Evolutionary conservation across 1,140 invertebrate genomes (phyloP).

Genomic region (Orussus abietinus): DNA sequence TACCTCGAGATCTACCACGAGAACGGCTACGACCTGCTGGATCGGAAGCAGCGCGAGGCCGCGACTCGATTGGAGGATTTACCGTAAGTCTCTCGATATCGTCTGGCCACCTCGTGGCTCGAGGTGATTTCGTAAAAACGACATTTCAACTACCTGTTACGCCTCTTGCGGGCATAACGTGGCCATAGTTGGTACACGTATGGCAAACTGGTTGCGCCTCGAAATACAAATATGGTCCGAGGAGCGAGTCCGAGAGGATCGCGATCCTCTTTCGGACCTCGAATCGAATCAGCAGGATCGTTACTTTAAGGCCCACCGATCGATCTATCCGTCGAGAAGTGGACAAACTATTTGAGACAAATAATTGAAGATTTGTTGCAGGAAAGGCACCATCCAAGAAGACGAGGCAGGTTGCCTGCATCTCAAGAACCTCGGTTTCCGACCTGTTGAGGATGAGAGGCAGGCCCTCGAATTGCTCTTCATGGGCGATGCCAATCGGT

Average conservation of each 20-base stretch:
- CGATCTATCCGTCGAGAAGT: constrained; percentile 6
- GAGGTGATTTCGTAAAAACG: constrained; percentile 24
- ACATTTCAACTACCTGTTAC: constrained; percentile 11
- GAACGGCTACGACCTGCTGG: constrained; percentile 61
- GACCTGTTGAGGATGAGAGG: constrained; percentile 56
- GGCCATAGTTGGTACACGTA: no score
- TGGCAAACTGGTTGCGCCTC: no score
- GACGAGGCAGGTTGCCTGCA: constrained; percentile 60
- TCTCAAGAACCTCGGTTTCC: constrained; percentile 59
- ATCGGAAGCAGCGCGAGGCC: constrained; percentile 50
- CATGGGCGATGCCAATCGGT: constrained; percentile 61
- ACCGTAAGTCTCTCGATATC: constrained; percentile 52
- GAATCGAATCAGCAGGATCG: no score
- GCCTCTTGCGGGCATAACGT: constrained; percentile 3
- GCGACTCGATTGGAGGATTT: constrained; percentile 57
- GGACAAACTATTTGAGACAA: neutral
- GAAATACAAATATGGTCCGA: no score
- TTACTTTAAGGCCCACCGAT: no score
- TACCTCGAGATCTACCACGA: constrained; percentile 60
- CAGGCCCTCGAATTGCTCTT: constrained; percentile 62
- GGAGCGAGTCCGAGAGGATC: no score
- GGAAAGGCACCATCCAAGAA: constrained; percentile 59
- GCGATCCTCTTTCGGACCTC: no score
- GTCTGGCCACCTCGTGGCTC: no score
- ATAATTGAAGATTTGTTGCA: constrained; percentile 21